phyloP scores from a whole-genome alignment of 30 jellyfish, hydroid and myxozoan genomes.

The Chironex yamaguchii region DNA sequence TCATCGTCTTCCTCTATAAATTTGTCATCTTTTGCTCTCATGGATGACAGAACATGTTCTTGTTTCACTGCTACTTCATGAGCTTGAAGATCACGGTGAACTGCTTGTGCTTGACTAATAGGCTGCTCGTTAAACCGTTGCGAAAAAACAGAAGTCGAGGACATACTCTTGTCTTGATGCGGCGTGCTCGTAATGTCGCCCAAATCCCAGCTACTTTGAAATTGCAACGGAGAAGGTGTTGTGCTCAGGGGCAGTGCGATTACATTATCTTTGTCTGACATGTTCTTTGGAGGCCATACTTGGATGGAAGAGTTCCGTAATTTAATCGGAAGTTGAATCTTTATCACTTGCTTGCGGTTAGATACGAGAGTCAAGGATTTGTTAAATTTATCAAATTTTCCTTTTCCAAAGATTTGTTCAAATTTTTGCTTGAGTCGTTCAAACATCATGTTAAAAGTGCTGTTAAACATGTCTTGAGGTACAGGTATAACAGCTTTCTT shows the following conservation, averaged over 20 bases:
- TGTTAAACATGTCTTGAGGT: not conserved
- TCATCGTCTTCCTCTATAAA: constrained; percentile 30
- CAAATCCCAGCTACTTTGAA: too few species aligned
- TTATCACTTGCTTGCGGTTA: not conserved
- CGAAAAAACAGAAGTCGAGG: not conserved
- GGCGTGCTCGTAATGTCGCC: not conserved
- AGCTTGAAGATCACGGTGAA: not conserved
- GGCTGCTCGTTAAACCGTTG: not conserved
- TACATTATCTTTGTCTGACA: not conserved
- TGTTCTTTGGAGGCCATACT: too few species aligned
- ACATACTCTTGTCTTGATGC: not conserved
- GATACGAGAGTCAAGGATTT: not conserved
- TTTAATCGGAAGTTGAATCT: not conserved
- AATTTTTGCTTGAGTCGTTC: not conserved
- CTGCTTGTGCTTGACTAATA: not conserved
- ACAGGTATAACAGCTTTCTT: not conserved
- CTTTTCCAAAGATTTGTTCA: not conserved
- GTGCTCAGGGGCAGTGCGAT: not conserved
- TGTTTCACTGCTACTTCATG: not conserved
- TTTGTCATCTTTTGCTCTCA: not conserved
- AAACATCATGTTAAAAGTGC: not conserved
- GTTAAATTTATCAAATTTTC: not conserved
- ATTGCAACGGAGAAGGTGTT: not conserved
- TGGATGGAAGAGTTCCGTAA: not conserved
- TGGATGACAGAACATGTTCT: not conserved